These are phyloP conservation scores for Momotus momota DNA, from an alignment of 2,797 vertebrate genomes.

Conservation along the genomic window DNA sequence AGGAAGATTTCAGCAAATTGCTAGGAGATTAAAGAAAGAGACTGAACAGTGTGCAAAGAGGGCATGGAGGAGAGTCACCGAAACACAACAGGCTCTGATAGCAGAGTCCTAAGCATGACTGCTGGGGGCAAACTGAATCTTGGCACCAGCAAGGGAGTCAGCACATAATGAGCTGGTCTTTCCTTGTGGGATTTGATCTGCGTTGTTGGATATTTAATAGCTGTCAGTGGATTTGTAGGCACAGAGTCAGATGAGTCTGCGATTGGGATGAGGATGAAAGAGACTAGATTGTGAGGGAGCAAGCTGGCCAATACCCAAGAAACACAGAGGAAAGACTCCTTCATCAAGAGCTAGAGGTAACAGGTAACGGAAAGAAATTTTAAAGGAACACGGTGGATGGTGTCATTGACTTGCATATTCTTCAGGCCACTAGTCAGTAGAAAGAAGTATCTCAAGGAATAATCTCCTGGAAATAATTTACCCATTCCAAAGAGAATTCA, in stretches of 20 bases:
- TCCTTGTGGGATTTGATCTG: neutral
- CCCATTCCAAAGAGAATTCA: neutral
- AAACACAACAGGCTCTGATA: neutral
- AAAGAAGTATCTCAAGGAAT: neutral
- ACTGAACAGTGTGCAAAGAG: neutral
- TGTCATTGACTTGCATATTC: neutral
- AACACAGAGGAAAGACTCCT: neutral
- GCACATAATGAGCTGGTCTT: slow-evolving; percentile 22
- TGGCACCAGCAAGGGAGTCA: slow-evolving; percentile 33
- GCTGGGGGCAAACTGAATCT: slow-evolving; percentile 22
- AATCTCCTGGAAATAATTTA: neutral
- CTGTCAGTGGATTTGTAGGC: slow-evolving; percentile 11
- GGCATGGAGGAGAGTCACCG: neutral
- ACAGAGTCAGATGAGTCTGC: neutral
- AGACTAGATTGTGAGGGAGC: neutral
- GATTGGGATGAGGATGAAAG: slow-evolving; percentile 45
- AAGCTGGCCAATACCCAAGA: slow-evolving; percentile 33
- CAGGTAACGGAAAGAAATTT: neutral
- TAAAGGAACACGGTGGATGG: neutral
- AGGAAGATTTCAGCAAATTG: slow-evolving; percentile 24
- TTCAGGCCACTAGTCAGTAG: neutral
- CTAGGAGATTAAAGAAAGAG: neutral
- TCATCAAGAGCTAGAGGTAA: neutral
- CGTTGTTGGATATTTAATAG: slow-evolving; percentile 37
- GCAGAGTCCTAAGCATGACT: neutral